These are phyloP conservation scores for Thymelicus acteon DNA, from an alignment of 2,888 invertebrate genomes.

Conservation along the genomic window DNA sequence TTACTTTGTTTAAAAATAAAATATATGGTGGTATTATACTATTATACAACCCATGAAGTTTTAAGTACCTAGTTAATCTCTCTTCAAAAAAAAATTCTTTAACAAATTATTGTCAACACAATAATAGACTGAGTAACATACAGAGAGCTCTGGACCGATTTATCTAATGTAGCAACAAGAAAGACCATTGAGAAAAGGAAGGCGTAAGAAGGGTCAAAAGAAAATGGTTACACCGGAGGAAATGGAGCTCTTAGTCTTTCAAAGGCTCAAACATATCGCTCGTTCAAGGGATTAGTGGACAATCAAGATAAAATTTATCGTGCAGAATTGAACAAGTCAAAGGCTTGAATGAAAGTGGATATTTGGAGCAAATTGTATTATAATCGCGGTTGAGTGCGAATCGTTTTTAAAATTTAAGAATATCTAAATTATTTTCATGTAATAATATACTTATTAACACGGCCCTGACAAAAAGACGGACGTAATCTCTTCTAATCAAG, in stretches of 20 bases:
- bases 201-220: conserved; percentile 30
- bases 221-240: conserved; percentile 28
- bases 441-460: no score
- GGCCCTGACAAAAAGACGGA: no score
- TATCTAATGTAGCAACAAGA: conserved; percentile 35
- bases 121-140: conserved; percentile 4
- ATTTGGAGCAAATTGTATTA: not conserved
- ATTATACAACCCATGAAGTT: no score
- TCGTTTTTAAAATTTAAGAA: no score
- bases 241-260: conserved; percentile 29
- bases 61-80: no score
- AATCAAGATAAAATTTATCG: conserved; percentile 1
- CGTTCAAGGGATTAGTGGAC: conserved; percentile 6
- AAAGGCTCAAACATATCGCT: conserved; percentile 17
- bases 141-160: conserved; percentile 25
- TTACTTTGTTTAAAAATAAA: no score
- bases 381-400: no score
- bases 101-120: not conserved
- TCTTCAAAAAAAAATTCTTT: no score
- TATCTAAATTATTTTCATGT: no score
- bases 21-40: no score
- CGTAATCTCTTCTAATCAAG: no score
- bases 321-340: not conserved
- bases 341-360: not conserved
- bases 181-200: conserved; percentile 10